phyloP scores from a whole-genome alignment of 2,113 vertebrate genomes.

The Gallinago undulata region DNA sequence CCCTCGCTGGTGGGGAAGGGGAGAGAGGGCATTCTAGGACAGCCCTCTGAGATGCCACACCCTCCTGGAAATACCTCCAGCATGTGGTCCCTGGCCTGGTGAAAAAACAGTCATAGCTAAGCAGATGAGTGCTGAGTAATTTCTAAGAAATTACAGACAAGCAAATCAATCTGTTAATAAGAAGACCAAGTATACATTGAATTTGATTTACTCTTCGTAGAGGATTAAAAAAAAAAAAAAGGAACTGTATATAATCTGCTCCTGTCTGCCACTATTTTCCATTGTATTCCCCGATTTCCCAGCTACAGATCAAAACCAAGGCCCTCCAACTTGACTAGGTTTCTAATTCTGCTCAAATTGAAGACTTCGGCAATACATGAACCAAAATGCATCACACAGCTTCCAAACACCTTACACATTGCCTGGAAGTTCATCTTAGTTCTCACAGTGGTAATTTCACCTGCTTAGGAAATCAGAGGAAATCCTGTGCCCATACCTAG shows the following conservation, averaged over 20 bases:
- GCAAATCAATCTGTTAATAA: background rate
- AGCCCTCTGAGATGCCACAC: background rate
- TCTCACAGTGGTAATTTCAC: background rate
- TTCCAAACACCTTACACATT: background rate
- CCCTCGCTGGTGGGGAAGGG: background rate
- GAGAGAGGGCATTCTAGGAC: background rate
- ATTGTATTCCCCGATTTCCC: background rate
- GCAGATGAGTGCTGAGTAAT: background rate
- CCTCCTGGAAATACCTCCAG: background rate
- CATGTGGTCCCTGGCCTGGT: background rate
- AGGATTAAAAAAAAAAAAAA: background rate
- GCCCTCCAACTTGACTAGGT: background rate
- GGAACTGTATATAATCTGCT: background rate
- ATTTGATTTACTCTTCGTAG: background rate
- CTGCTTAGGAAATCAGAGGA: background rate
- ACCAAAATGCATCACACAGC: background rate
- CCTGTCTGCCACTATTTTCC: background rate
- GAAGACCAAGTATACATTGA: background rate
- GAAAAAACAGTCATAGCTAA: background rate
- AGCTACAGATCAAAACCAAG: background rate
- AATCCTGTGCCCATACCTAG: background rate
- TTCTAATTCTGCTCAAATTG: background rate
- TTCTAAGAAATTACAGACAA: background rate
- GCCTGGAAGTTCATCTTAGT: background rate
- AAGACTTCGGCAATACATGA: fast-evolving